These are phyloP conservation scores for Drosophila atroscutellata DNA, from an alignment of 2,888 invertebrate species.

Conservation along the genomic window DNA sequence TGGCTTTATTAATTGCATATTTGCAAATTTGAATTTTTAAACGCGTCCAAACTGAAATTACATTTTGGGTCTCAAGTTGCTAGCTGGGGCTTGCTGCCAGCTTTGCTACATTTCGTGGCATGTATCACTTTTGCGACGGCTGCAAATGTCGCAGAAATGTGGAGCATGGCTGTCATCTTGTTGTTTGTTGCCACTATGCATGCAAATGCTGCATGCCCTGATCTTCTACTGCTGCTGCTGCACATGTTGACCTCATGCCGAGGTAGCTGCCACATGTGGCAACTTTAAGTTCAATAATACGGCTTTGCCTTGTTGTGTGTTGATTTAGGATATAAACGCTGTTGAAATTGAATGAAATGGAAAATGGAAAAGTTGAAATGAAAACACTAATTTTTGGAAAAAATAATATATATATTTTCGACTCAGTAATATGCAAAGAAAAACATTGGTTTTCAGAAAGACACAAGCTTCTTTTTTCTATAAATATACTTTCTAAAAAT, in stretches of 20 bases:
- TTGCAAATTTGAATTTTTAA: conserved; percentile 31
- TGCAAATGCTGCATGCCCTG: conserved; percentile 50
- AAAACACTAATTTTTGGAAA: no score
- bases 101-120: conserved; percentile 55
- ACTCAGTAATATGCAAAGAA: neutral
- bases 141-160: conserved; percentile 72
- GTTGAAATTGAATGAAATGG: neutral
- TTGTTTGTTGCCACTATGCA: conserved; percentile 59
- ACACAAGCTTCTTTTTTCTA: neutral
- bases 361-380: no score
- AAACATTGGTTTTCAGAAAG: neutral
- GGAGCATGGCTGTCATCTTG: conserved; percentile 55
- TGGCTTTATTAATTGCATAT: conserved; percentile 51
- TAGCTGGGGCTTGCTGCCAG: neutral
- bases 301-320: conserved; percentile 45
- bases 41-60: conserved; percentile 28
- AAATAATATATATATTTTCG: neutral
- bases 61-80: conserved; percentile 39
- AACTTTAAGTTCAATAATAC: conserved; percentile 49
- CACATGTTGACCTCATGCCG: conserved; percentile 70
- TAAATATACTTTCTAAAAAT: neutral
- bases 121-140: conserved; percentile 60
- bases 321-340: conserved; percentile 57
- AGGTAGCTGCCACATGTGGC: conserved; percentile 34
- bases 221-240: conserved; percentile 13